Base-by-base conservation (phyloP, 2,113 vertebrate species). In the Electrona antarctica region DNA sequence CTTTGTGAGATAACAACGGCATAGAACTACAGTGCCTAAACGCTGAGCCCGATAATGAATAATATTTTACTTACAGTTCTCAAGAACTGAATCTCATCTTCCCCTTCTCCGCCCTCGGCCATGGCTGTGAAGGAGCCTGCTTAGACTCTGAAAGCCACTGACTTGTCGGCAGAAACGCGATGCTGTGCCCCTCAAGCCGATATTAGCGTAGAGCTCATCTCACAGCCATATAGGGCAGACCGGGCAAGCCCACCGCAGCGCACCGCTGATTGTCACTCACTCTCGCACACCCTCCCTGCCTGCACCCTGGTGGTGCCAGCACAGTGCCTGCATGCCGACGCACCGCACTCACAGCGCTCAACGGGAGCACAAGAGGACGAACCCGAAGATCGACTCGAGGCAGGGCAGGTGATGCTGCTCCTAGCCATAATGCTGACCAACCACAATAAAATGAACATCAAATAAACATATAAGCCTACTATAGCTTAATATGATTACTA, bases 61-160 rank as follows among this genome's bases (percentile, higher is more conserved):
- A 46, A 47, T 46, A 29, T 41, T 79, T 77, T 94, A 98, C 97
- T 99, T 92, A 99, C 97, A 93, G 97, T 99, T 94, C 97, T 93
- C 85, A 99, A 93, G 91, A 99, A 99, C 93, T 99, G 97, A 92
- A 99, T 98, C 90, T 99, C 97, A 92, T 99, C 97, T 91, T 99
- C 97, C 71, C 95, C 97, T 95, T 99, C 97, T 91, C 93, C 94
- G 85, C 92, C 96, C 93, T 99, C 97, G 94, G 97, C 95, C 97
- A 98, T 99, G 95, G 95, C 94, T 96, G 93, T 89, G 92, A 89
- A 93, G 93, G 94, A 95, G 94, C 92, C 93, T 92, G 93, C 94
- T 94, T 91, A 93, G 93, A 94, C 94, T 93, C 92, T 78, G 94
- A 87, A 94, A 92, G 94, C 92, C 93, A 91, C 95, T 88, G 92